phyloP scores from a whole-genome alignment of 2,113 vertebrate species.

The Gavia stellata region DNA sequence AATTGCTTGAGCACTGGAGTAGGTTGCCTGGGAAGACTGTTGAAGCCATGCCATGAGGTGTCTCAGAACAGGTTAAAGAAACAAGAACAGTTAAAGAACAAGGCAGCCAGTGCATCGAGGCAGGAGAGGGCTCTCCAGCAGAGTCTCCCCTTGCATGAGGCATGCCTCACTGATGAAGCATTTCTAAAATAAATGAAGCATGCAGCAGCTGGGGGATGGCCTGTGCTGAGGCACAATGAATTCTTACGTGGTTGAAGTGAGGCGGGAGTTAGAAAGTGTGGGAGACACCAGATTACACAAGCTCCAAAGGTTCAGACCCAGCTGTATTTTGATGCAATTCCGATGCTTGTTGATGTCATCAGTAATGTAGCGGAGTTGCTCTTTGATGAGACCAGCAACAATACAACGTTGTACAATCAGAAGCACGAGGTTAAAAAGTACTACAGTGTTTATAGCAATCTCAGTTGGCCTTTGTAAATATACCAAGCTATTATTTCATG shows the following conservation, averaged over 20 bases:
- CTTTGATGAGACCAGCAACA: background rate
- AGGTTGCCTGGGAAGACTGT: background rate
- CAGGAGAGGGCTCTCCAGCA: background rate
- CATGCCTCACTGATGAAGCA: background rate
- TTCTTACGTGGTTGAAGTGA: background rate
- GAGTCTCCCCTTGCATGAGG: background rate
- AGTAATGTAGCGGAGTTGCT: background rate
- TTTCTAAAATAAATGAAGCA: background rate
- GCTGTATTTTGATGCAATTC: background rate
- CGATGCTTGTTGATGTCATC: background rate
- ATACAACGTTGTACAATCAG: background rate
- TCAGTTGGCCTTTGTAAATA: background rate
- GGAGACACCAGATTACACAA: background rate
- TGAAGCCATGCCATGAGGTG: background rate
- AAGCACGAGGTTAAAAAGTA: background rate
- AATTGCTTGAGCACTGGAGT: background rate
- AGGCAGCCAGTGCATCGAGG: background rate
- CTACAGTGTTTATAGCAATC: background rate
- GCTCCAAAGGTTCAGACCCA: background rate
- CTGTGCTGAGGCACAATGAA: background rate
- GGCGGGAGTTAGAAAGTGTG: background rate
- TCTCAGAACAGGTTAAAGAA: background rate
- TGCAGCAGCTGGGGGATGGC: background rate
- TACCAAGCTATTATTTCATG: background rate
- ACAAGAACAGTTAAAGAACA: too few relatives aligned